Conservation (phyloP, 2,797 vertebrate genomes). For the Sciaenops ocellatus region DNA sequence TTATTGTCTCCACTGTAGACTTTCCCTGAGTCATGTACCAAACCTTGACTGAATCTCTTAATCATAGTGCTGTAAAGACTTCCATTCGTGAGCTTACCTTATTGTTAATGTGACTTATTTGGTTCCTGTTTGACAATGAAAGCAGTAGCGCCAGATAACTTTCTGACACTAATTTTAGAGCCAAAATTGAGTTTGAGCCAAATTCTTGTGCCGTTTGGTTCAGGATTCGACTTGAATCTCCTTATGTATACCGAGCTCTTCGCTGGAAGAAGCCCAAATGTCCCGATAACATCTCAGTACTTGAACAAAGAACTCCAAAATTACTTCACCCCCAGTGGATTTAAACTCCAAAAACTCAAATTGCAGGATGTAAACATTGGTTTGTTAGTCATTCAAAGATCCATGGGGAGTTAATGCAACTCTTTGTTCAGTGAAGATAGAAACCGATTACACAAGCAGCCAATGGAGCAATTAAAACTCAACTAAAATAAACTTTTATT, state of each 20-base stretch:
- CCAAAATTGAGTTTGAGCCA: neutral
- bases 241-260: neutral
- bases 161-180: neutral
- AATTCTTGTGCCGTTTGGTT: neutral
- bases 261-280: neutral
- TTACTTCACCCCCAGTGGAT: neutral
- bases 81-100: neutral
- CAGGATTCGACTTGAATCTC: neutral
- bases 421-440: conserved; percentile 40
- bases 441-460: conserved; percentile 39
- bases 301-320: neutral
- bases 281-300: neutral
- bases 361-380: conserved; percentile 4
- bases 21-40: neutral
- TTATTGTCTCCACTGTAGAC: neutral
- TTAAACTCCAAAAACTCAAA: neutral
- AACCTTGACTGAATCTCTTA: neutral
- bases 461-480: neutral
- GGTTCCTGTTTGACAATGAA: too few species aligned
- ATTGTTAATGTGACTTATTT: conserved; percentile 1
- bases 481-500: neutral
- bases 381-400: neutral
- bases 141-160: neutral
- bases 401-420: conserved; percentile 5
- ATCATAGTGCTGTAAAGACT: neutral